Evolutionary conservation across 2,113 vertebrate species (phyloP), one percentile per base, ranked within the genome.

Genomic region (Carettochelys insculpta): DNA sequence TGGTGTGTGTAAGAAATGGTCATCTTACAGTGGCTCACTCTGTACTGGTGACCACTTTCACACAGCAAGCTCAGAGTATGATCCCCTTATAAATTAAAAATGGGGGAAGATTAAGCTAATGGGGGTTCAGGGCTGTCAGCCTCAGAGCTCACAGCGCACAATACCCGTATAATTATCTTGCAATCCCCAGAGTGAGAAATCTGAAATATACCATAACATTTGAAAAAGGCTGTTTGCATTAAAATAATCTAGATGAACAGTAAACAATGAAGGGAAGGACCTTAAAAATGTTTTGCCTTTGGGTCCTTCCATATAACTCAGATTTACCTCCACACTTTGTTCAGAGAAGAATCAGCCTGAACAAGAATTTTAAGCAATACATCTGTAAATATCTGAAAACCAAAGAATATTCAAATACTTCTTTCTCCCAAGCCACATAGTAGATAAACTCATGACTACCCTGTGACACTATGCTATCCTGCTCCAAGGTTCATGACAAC

Each of bases 1-100:
- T 95, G 96, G 95, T 89, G 45, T 20, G 81, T n/a, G n/a, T n/a
- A n/a, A n/a, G 48, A 50, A 50, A 50, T 50, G 48, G 48, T 50
- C 48, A 50, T 50, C 48, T 12, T 11, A 50, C 48, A 50, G 48
- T 50, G 48, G 48, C 14, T 12, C 14, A 12, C 48, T 50, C 14
- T 50, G 14, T 48, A 48, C 13, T 9, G 6, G 13, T 48, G 48
- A 48, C 48, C 48, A 9, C 48, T 3, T 48, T 48, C 48, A 48
- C 48, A 5, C 48, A 48, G 14, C 48, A 50, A 50, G 48, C 48
- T 50, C 48, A 12, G 48, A 50, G 14, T 50, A 50, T 50, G 48
- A 50, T 14, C 48, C 48, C 48, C 48, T 50, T 50, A 50, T 50
- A 50, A 50, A 50, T 50, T 50, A 50, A 50, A 50, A 50, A 50